Evolutionary conservation across 2,888 invertebrate genomes (phyloP).

Genomic region (Cabera pusaria): DNA sequence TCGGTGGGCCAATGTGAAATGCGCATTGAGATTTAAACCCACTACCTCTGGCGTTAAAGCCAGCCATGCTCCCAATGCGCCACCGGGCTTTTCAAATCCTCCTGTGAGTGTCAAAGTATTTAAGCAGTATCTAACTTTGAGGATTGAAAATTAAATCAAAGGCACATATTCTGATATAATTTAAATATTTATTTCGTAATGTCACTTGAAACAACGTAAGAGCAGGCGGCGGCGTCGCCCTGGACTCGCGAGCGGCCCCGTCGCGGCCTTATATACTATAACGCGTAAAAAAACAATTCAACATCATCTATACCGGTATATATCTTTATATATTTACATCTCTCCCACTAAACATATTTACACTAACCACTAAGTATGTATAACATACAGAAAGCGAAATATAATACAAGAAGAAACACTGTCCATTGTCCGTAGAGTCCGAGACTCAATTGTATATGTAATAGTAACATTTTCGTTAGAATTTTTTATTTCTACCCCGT

Average conservation of each 20-base stretch:
- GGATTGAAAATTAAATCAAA: too few species aligned
- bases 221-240: conserved; percentile 62
- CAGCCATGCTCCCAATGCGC: too few species aligned
- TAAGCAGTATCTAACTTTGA: too few species aligned
- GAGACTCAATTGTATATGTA: conserved; percentile 66
- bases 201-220: conserved; percentile 76
- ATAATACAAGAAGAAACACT: conserved; percentile 65
- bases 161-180: conserved; percentile 62
- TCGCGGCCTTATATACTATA: conserved; percentile 70
- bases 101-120: too few species aligned
- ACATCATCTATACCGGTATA: conserved; percentile 53
- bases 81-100: too few species aligned
- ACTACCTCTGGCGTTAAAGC: too few species aligned
- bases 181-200: conserved; percentile 81
- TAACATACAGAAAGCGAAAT: conserved; percentile 79
- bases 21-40: too few species aligned
- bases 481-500: conserved; percentile 77
- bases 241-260: conserved; percentile 70
- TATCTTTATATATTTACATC: conserved; percentile 71
- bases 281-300: conserved; percentile 79
- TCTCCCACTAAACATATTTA: conserved; percentile 71
- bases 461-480: conserved; percentile 75
- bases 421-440: conserved; percentile 54
- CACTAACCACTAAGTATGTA: conserved; percentile 77
- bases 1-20: too few species aligned